Evolutionary conservation across 2,888 invertebrate species (phyloP).

Genomic region (Caenorhabditis zanzibari): DNA sequence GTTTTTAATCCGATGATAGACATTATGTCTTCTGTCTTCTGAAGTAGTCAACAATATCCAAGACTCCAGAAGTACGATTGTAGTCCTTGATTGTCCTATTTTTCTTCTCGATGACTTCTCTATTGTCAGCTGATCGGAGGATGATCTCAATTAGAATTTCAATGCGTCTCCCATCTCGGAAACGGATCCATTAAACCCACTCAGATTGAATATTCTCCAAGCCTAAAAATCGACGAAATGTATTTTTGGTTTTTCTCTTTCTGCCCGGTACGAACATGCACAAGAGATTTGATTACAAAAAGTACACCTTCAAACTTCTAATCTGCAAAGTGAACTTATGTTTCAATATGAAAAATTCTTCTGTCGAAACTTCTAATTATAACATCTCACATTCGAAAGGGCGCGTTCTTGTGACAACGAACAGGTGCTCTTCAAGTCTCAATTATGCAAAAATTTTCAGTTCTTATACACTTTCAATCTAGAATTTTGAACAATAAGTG

Average conservation of each 20-base stretch:
- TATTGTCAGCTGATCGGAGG: slow-evolving; percentile 10
- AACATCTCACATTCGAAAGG: not conserved
- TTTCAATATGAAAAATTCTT: no score
- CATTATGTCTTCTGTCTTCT: not conserved
- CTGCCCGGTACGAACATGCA: not conserved
- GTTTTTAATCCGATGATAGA: not conserved
- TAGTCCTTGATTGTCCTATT: not conserved
- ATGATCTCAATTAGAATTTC: not conserved
- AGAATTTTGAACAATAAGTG: not conserved
- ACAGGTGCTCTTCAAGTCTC: not conserved
- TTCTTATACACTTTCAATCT: not conserved
- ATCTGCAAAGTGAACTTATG: not conserved
- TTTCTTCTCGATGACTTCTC: slow-evolving; percentile 1
- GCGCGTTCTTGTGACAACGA: not conserved
- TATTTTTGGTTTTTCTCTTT: not conserved
- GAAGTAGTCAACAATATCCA: not conserved
- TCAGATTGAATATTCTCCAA: not conserved
- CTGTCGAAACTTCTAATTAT: not conserved
- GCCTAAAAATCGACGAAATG: slow-evolving; percentile 12
- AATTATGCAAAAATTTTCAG: not conserved
- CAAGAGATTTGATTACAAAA: not conserved
- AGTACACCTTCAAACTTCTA: not conserved
- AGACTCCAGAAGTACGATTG: not conserved
- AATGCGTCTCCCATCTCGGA: not conserved
- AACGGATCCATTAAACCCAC: slow-evolving; percentile 19